A percentile compares a stretch with the other conserved stretches of the same genome.
Conservation (phyloP, 2,113 vertebrate species). For the Dicaeum eximium region DNA sequence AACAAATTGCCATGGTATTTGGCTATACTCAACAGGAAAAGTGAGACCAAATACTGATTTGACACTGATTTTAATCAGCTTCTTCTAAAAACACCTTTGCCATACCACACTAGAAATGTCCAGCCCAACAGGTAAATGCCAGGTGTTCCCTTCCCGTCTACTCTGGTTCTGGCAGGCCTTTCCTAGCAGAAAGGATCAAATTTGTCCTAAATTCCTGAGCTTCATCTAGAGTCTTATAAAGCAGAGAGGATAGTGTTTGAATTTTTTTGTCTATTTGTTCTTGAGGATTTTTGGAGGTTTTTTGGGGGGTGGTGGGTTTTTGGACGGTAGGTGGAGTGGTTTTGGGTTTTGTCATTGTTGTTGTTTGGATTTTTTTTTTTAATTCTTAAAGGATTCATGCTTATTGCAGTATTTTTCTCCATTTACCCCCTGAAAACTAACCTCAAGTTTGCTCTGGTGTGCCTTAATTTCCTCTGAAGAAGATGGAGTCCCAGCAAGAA, state of each 20-base stretch:
- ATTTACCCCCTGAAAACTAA: constrained; percentile 54
- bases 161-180: not conserved
- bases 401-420: not conserved
- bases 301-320: not conserved
- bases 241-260: not conserved
- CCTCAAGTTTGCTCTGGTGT: constrained; percentile 74
- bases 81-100: not conserved
- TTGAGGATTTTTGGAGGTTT: not conserved
- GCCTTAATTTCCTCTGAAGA: constrained; percentile 58
- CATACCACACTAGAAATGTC: not conserved
- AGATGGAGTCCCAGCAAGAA: constrained; percentile 39
- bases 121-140: not conserved
- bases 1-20: not conserved
- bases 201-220: not conserved
- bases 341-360: not conserved
- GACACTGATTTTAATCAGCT: not conserved
- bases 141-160: not conserved
- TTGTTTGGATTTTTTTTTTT: not conserved
- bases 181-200: not conserved
- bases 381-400: not conserved
- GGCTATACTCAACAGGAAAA: not conserved
- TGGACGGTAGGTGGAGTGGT: not conserved
- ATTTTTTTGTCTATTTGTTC: not conserved
- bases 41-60: not conserved
- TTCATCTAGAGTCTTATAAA: not conserved